Conservation (phyloP, 1,140 invertebrate species). For the Drosophila nigrodunni region DNA sequence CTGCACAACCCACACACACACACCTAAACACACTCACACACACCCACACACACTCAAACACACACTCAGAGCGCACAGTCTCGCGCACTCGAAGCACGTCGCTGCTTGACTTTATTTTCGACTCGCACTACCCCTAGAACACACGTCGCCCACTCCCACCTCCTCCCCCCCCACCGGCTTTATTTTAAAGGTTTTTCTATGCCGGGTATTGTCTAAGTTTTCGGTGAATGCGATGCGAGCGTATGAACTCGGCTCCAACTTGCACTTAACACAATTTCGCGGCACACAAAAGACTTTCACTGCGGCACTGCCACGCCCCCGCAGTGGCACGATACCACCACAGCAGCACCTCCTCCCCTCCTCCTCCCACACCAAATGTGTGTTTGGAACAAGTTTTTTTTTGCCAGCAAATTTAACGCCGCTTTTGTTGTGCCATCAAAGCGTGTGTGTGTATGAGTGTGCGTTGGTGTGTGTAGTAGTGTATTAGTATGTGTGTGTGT, state of each 20-base stretch:
- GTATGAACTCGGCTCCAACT: conserved; percentile 58
- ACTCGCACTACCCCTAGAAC: conserved; percentile 46
- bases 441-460: conserved; percentile 46
- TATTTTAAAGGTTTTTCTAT: conserved; percentile 74
- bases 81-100: conserved; percentile 70
- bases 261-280: conserved; percentile 81
- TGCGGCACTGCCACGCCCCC: conserved; percentile 47
- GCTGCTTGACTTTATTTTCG: conserved; percentile 81
- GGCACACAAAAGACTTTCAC: conserved; percentile 81
- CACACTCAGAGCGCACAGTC: conserved; percentile 10
- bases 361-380: neutral
- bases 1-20: conserved; percentile 19
- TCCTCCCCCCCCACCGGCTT: neutral
- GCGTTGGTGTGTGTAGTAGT: neutral
- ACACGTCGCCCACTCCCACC: conserved; percentile 6
- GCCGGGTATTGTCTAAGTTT: conserved; percentile 61
- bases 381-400: conserved; percentile 53
- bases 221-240: conserved; percentile 8
- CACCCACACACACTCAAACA: conserved; percentile 25
- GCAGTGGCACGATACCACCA: conserved; percentile 1
- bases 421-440: conserved; percentile 70
- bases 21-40: conserved; percentile 7
- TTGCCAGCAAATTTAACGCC: conserved; percentile 43
- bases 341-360: conserved; percentile 1
- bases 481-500: neutral